Percentiles rank a stretch among this genome's conserved stretches.
These are phyloP conservation scores for Drosophila ezoana DNA, from an alignment of 2,888 invertebrate species.

Conservation along the genomic window DNA sequence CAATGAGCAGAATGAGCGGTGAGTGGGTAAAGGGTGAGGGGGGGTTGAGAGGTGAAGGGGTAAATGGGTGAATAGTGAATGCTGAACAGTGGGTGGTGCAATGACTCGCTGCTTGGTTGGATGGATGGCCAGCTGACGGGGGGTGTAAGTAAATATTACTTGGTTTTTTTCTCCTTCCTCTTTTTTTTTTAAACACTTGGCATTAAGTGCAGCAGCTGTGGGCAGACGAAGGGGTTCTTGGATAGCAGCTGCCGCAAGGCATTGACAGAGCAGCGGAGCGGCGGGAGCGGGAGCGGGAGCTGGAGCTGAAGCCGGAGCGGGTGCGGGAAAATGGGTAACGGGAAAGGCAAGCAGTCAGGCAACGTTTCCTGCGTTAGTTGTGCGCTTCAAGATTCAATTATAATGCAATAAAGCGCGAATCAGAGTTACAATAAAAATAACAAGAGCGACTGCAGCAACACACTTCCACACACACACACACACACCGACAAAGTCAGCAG, in stretches of 20 bases:
- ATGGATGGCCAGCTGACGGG: constrained; percentile 21
- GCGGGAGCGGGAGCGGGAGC: not conserved
- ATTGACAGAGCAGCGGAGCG: constrained; percentile 19
- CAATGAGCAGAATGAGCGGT: constrained; percentile 72
- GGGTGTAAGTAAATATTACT: constrained; percentile 75
- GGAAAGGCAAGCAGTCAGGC: constrained; percentile 66
- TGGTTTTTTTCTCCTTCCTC: constrained; percentile 34
- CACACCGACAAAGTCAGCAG: constrained; percentile 29
- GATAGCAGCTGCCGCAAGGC: constrained; percentile 55
- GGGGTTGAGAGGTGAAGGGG: constrained; percentile 1
- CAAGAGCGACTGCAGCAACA: constrained; percentile 54
- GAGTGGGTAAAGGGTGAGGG: constrained; percentile 15
- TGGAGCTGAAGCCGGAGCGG: not conserved
- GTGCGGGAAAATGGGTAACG: constrained; percentile 16
- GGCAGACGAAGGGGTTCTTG: constrained; percentile 14
- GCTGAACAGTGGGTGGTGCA: constrained; percentile 17
- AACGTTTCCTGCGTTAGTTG: constrained; percentile 80
- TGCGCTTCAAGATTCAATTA: constrained; percentile 83
- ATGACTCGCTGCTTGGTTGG: constrained; percentile 21
- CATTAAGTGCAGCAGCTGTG: constrained; percentile 78
- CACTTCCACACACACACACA: constrained; percentile 13
- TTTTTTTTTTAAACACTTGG: constrained; percentile 71
- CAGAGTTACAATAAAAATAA: constrained; percentile 78
- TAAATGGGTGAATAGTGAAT: constrained; percentile 21
- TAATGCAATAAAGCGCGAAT: constrained; percentile 83